Conservation (phyloP, 2,113 vertebrate genomes). For the Caranx ignobilis region DNA sequence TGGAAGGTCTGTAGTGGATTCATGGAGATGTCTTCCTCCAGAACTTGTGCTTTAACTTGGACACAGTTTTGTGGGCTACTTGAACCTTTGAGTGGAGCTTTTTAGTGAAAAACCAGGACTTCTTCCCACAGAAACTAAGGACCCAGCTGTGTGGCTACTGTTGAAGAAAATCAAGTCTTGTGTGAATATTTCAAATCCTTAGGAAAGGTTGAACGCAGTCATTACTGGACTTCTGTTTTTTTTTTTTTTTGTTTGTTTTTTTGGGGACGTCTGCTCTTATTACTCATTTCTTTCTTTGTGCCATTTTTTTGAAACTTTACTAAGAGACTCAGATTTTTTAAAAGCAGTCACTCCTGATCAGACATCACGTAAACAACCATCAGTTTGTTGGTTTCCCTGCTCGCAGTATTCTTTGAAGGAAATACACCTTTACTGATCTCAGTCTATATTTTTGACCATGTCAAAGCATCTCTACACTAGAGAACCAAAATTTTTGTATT, state of each 20-base stretch:
- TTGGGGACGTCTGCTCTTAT: conserved; percentile 11
- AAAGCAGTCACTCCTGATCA: conserved; percentile 30
- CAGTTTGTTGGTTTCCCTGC: conserved; percentile 16
- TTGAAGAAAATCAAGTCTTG: conserved; percentile 46
- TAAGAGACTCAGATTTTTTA: conserved; percentile 24
- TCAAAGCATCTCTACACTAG: conserved; percentile 30
- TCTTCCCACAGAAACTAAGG: conserved; percentile 17
- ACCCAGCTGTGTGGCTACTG: not conserved
- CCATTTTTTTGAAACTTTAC: conserved; percentile 48
- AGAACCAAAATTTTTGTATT: conserved; percentile 44
- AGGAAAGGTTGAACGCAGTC: conserved; percentile 5
- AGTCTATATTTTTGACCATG: conserved; percentile 33
- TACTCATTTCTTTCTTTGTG: conserved; percentile 61
- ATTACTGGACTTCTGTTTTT: not conserved
- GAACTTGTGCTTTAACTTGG: conserved; percentile 33
- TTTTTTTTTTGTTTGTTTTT: not conserved
- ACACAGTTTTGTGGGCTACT: conserved; percentile 32
- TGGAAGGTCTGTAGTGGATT: not conserved
- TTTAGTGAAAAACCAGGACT: conserved; percentile 14
- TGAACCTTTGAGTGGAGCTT: conserved; percentile 17
- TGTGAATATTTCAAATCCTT: conserved; percentile 24
- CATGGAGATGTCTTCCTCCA: conserved; percentile 40
- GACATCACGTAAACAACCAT: conserved; percentile 11
- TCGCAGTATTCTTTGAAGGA: conserved; percentile 59
- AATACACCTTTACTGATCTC: conserved; percentile 32